Conservation (phyloP, 2,797 vertebrate species). For the Gila robusta region DNA sequence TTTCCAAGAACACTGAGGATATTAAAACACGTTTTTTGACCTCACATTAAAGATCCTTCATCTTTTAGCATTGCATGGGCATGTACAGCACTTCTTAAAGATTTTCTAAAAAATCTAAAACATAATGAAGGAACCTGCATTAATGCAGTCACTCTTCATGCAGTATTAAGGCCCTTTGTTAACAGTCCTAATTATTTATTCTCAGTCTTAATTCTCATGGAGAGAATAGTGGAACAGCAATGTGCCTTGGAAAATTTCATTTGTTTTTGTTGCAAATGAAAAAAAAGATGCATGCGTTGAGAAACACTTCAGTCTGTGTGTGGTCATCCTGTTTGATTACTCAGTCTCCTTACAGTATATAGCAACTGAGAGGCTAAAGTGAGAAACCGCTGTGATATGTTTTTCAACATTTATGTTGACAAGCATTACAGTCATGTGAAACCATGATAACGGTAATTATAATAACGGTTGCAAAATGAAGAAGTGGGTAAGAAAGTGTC, state of each 20-base stretch:
- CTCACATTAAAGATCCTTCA: neutral
- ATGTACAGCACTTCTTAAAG: conserved; percentile 2
- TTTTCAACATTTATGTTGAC: conserved; percentile 54
- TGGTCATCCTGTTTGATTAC: conserved; percentile 56
- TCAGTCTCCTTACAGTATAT: conserved; percentile 32
- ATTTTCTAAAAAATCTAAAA: conserved; percentile 1
- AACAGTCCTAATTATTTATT: neutral
- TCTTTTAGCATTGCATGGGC: neutral
- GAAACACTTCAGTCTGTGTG: conserved; percentile 39
- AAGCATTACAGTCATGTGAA: conserved; percentile 42
- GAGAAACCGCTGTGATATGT: conserved; percentile 51
- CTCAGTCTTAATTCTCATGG: neutral
- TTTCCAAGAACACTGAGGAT: conserved; percentile 51
- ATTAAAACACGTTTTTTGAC: conserved; percentile 27
- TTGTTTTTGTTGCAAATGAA: conserved; percentile 18
- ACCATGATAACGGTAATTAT: conserved; percentile 53
- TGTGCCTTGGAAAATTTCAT: neutral
- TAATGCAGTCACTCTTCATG: neutral
- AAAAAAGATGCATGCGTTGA: neutral
- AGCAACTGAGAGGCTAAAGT: conserved; percentile 53
- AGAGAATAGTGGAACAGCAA: neutral
- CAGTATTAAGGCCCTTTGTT: conserved; percentile 2
- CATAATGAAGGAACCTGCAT: neutral
- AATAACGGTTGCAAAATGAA: conserved; percentile 63
- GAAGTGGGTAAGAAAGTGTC: conserved; percentile 62